Evolutionary conservation across 2,113 vertebrate genomes (phyloP).

Genomic region (Calonectris borealis): DNA sequence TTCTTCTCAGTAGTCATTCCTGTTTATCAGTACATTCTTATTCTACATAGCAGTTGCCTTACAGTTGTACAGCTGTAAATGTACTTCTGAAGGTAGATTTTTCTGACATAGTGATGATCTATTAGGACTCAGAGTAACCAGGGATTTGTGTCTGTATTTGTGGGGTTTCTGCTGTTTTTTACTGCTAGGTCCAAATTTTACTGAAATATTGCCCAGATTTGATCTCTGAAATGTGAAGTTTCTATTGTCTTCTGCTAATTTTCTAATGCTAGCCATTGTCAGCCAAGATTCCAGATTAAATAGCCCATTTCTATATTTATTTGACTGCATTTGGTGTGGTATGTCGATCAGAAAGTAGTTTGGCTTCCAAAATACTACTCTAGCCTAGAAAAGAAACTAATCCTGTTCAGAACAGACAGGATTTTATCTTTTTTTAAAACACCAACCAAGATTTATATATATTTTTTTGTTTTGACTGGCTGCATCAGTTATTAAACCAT

Average conservation of each 20-base stretch:
- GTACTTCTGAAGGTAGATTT: neutral
- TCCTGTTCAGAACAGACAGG: neutral
- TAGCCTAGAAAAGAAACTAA: neutral
- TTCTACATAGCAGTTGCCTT: neutral
- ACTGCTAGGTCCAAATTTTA: neutral
- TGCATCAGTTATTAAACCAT: neutral
- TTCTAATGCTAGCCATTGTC: neutral
- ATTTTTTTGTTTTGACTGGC: neutral
- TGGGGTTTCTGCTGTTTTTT: neutral
- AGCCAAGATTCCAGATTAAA: neutral
- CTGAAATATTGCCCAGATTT: neutral
- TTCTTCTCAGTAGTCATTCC: neutral
- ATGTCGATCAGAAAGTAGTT: neutral
- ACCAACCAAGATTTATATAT: neutral
- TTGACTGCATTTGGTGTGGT: neutral
- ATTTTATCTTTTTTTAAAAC: neutral
- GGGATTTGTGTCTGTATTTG: neutral
- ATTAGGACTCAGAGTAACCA: neutral
- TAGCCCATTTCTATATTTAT: neutral
- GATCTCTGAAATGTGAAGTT: neutral
- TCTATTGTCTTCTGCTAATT: neutral
- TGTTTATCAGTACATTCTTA: neutral
- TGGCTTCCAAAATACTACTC: neutral
- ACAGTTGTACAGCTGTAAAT: neutral
- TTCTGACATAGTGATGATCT: neutral